These are phyloP conservation scores for Nothoprocta pentlandii DNA, from an alignment of 2,113 vertebrate genomes.

Conservation along the genomic window DNA sequence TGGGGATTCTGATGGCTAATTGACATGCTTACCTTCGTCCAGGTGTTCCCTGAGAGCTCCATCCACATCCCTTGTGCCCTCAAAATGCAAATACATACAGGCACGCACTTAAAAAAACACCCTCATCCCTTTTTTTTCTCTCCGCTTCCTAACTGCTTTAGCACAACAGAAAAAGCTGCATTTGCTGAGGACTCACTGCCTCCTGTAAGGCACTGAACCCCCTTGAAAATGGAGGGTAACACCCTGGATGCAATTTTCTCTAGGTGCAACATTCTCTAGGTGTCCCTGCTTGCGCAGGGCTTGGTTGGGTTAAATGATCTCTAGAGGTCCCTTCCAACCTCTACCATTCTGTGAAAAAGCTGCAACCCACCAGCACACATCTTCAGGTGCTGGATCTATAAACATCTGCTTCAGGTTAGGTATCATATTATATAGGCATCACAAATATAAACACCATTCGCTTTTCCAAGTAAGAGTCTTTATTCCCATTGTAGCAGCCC, in stretches of 20 bases:
- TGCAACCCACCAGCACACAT: not conserved
- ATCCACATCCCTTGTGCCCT: not conserved
- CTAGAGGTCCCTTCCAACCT: too few relatives aligned
- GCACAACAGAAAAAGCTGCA: not conserved
- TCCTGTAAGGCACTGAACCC: not conserved
- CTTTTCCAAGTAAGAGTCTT: not conserved
- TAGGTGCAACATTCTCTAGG: too few relatives aligned
- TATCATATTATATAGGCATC: not conserved
- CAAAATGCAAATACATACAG: accelerated
- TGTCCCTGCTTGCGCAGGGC: too few relatives aligned
- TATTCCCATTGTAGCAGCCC: not conserved
- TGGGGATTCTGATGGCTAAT: not conserved
- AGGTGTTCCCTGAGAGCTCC: not conserved
- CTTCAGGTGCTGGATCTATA: not conserved
- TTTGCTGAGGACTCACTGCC: not conserved
- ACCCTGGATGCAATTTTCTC: too few relatives aligned
- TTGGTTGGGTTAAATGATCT: too few relatives aligned
- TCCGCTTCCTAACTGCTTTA: not conserved
- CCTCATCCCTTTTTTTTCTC: not conserved
- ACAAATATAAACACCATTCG: not conserved
- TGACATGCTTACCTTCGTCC: accelerated
- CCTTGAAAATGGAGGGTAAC: too few relatives aligned
- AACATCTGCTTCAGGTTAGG: not conserved
- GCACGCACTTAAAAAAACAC: not conserved
- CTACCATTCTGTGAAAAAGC: not conserved